Evolutionary conservation across 2,888 invertebrate species (phyloP), one percentile per base, ranked within the genome.

Genomic region (Zaprionus bogoriensis): DNA sequence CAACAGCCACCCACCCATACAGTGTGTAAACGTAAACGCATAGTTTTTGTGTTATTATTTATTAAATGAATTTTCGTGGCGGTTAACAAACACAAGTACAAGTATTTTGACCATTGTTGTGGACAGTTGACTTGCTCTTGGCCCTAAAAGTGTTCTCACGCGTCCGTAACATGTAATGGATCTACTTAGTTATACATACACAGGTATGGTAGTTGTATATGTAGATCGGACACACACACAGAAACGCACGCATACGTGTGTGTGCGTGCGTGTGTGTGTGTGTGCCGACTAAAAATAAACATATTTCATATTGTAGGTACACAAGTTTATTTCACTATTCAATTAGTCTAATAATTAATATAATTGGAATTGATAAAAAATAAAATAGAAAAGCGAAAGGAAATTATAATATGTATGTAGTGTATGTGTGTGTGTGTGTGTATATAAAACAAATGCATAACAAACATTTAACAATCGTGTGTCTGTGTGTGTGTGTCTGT

Each of bases 381-480:
- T 42, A 51, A 20, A 36, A 57, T 48, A 67, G 22, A 38, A 38
- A 64, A 45, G 45, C 30, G 41, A 44, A 39, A 23, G 20, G n/a
- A 27, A 57, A 25, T 36, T 17, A n/a, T n/a, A n/a, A n/a, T 47
- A n/a, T n/a, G n/a, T n/a, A n/a, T n/a, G n/a, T n/a, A n/a, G n/a
- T n/a, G 32, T 36, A 27, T 14, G 32, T 12, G 30, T 32, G 14
- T 32, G 32, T 27, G 3, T 14, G 32, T 36, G 17, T 51, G 23
- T 28, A 47, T 71, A 48, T 58, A 75, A 78, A 80, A 81, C 76
- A 80, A 80, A 80, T 84, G 85, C 79, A 82, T 84, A 84, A 84
- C 85, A 81, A 80, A 84, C 82, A 80, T 80, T 84, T 63, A 80
- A 80, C 85, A 80, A 62, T 48, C 41, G 36, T 60, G 23, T 47